Conservation (phyloP, 2,113 vertebrate species). For the Epinephelus cyanopodus region DNA sequence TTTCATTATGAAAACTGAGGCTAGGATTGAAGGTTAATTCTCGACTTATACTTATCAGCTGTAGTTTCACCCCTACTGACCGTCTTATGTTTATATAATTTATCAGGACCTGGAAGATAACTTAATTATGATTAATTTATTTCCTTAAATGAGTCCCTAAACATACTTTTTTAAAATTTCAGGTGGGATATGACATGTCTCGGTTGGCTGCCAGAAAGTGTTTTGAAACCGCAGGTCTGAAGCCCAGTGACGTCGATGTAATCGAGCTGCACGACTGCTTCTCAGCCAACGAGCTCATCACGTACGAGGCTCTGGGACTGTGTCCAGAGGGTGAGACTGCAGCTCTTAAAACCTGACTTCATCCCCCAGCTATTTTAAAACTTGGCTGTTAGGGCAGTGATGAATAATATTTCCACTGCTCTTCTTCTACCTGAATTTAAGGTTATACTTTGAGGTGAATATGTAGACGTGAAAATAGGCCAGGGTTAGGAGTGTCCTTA, state of each 20-base stretch:
- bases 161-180: constrained; percentile 5
- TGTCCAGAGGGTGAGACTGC: constrained; percentile 91
- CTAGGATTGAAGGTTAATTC: not conserved
- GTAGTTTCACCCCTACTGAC: not conserved
- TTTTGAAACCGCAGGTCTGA: constrained; percentile 87
- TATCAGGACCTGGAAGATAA: not conserved
- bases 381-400: not conserved
- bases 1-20: not conserved
- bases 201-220: constrained; percentile 88
- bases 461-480: not conserved
- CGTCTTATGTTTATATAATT: not conserved
- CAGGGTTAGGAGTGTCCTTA: not conserved
- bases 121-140: not conserved
- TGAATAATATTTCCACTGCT: not conserved
- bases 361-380: not conserved
- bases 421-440: not conserved
- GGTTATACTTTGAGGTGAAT: not conserved
- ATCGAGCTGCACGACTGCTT: constrained; percentile 99
- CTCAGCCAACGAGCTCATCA: constrained; percentile 94
- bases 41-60: not conserved
- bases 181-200: constrained; percentile 96
- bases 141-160: not conserved
- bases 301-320: constrained; percentile 95
- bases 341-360: not conserved
- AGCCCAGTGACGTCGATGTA: constrained; percentile 90